A percentile compares a stretch with the other conserved stretches of the same genome.
Evolutionary conservation across 2,888 invertebrate species (phyloP).

Genomic region (Nomada ruficornis): DNA sequence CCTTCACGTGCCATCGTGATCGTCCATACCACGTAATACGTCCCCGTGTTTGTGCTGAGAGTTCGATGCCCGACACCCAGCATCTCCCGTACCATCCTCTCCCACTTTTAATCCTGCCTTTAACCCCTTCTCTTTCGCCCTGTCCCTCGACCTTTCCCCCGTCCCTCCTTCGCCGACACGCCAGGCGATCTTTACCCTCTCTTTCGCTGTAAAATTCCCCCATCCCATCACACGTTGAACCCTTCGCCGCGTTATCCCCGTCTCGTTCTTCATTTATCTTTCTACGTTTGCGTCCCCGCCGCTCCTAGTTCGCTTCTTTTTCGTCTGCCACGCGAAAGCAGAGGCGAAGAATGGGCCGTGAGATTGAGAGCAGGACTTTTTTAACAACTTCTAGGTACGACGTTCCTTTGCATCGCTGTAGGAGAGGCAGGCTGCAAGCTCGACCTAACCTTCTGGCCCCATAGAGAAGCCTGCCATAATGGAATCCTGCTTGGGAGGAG

Average conservation of each 20-base stretch:
- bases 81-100: conserved; percentile 13
- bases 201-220: background rate
- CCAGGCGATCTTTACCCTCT: conserved; percentile 7
- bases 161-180: background rate
- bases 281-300: conserved; percentile 14
- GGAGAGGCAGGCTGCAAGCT: conserved; percentile 16
- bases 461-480: conserved; percentile 56
- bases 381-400: conserved; percentile 59
- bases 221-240: background rate
- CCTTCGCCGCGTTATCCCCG: conserved; percentile 3
- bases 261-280: conserved; percentile 34
- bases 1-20: conserved; percentile 45
- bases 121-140: conserved; percentile 22
- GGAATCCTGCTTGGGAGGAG: conserved; percentile 46
- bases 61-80: conserved; percentile 59
- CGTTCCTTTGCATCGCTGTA: conserved; percentile 10
- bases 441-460: conserved; percentile 49
- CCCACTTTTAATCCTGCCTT: conserved; percentile 46
- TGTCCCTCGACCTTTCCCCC: background rate
- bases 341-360: conserved; percentile 52
- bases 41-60: conserved; percentile 54
- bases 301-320: conserved; percentile 12
- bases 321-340: background rate
- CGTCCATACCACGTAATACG: conserved; percentile 56
- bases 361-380: conserved; percentile 66